Conservation (phyloP, 1,140 invertebrate genomes). For the Bombyx mori region DNA sequence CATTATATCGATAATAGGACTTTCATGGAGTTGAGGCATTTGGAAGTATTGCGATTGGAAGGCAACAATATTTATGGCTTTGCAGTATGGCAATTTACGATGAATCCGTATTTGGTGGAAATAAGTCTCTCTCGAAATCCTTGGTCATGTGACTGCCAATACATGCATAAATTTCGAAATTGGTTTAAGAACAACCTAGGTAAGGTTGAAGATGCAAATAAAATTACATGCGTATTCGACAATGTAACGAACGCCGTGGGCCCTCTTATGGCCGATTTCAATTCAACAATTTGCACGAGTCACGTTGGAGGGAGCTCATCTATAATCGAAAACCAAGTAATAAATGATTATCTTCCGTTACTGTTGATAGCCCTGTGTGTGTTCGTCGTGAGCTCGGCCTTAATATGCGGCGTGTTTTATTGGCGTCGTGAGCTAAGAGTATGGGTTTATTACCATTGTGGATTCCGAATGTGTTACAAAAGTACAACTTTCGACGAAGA, state of each 20-base stretch:
- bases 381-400: constrained; percentile 79
- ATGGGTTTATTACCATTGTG: constrained; percentile 90
- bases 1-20: constrained; percentile 88
- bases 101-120: constrained; percentile 84
- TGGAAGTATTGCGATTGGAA: constrained; percentile 88
- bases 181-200: constrained; percentile 82
- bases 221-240: constrained; percentile 78
- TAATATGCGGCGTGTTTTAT: constrained; percentile 83
- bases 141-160: constrained; percentile 92
- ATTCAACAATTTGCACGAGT: constrained; percentile 78
- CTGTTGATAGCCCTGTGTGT: constrained; percentile 81
- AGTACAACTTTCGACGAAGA: constrained; percentile 81
- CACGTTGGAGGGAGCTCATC: constrained; percentile 77
- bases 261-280: constrained; percentile 76
- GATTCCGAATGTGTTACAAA: constrained; percentile 86
- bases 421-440: constrained; percentile 87
- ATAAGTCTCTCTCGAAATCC: constrained; percentile 87
- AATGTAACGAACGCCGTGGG: constrained; percentile 76
- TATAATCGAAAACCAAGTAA: constrained; percentile 81
- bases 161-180: constrained; percentile 81
- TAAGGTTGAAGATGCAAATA: constrained; percentile 80
- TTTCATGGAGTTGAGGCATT: constrained; percentile 83
- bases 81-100: constrained; percentile 80
- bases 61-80: constrained; percentile 88
- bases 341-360: constrained; percentile 85